Evolutionary conservation across 2,113 vertebrate species (phyloP), one percentile per base, ranked within the genome.

Genomic region (Cephalopholis sonnerati): DNA sequence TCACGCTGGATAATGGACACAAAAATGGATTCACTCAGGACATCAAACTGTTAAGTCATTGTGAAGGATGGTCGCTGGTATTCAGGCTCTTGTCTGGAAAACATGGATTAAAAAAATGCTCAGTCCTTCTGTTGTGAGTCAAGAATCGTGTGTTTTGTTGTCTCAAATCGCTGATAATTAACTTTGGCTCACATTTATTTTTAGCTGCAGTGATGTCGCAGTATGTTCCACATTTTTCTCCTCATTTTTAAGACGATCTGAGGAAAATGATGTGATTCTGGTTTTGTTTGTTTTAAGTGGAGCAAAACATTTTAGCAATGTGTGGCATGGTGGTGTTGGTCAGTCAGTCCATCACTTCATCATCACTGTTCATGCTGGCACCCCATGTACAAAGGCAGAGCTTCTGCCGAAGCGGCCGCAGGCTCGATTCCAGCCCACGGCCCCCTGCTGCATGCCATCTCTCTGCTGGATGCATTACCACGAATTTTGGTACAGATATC

Each of bases 41-140:
- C 86, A 72, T 91, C 85, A 92, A 88, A 82, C 74, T 70, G 74
- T 87, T 74, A 50, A 67, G 67, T 73, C 74, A 67, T 85, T 76
- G 53, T 70, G 86, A 79, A 69, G 55, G 73, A 81, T 74, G 73
- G 79, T 66, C 13, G 25, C 79, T 54, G 41, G n/a, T 59, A 29
- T 22, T 54, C 61, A 85, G 44, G 25, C 55, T 4, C 16, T 9
- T 11, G 46, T 81, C 29, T 75, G 46, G 3, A 62, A 61, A 44
- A 78, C 51, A 57, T 25, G 27, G 17, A 54, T 75, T 61, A 20
- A 27, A 57, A 74, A 50, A 70, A 50, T 41, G 32, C 73, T 59
- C 25, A 24, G 4, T 7, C 3, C 36, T 36, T 17, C 27, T 53
- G 53, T 25, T 57, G 32, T 70, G 27, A 55, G 7, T 70, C 29